Evolutionary conservation across 2,113 vertebrate genomes (phyloP), one percentile per base, ranked within the genome.

Genomic region (Prunella himalayana): DNA sequence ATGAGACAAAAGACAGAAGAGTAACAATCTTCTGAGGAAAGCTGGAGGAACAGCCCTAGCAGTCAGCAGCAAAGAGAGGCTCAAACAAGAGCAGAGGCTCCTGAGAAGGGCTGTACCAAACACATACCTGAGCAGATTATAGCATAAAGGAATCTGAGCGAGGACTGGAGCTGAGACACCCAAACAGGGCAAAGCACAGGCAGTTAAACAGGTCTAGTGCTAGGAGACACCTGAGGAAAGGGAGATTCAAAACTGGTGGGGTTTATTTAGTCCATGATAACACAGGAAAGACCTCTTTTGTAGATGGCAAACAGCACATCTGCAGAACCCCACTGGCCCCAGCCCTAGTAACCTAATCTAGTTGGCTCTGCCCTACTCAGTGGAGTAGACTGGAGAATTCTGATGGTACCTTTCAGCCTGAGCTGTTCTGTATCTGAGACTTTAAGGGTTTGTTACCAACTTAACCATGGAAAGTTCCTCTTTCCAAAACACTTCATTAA

Each of bases 181-280:
- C 11, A 53, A 53, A 37, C 0, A 0, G 20, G 14, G 7, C 6
- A 70, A 33, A 49, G 28, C 12, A 56, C 7, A 61, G 44, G 10
- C 33, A 41, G 18, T 24, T 21, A 61, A 50, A 51, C 6, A 31
- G 21, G 15, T 4, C 28, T 65, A 21, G 10, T 35, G 15, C 15
- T 28, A 44, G 35, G 15, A 39, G 2, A 49, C 18, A 14, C 10
- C 45, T 39, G 23, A 60, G 22, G 16, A 84, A 51, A 61, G 10
- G 6, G 30, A 42, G 22, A 42, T 19, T 76, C 33, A 50, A 56
- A 76, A 65, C 8, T 44, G 18, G 5, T 49, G 13, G 3, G 1
- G 4, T 39, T 35, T 63, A 72, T 80, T 45, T 31, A 4, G 11
- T n/a, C 41, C 8, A 10, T 17, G 11, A 24, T 21, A n/a, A 53